Conservation (phyloP, 2,113 vertebrate species). For the Corynorhinus townsendii region DNA sequence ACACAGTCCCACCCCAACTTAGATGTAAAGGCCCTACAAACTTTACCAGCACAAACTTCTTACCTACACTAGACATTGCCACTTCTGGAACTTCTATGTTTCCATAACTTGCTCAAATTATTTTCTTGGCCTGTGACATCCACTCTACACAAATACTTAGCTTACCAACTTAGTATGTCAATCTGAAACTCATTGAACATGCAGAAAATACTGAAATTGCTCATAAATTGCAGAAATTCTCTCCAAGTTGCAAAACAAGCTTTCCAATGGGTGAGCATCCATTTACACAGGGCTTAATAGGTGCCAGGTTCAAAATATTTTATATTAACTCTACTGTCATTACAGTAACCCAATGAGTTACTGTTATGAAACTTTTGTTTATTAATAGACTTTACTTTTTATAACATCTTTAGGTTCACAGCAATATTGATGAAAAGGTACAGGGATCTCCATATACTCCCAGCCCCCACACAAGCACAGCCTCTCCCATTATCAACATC, state of each 20-base stretch:
- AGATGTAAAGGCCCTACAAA: neutral
- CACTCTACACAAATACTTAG: neutral
- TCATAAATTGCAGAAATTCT: neutral
- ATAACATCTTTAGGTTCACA: neutral
- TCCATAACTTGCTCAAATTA: neutral
- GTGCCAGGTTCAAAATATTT: neutral
- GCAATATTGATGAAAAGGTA: neutral
- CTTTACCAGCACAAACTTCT: too few species aligned
- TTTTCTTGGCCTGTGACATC: neutral
- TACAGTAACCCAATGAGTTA: neutral
- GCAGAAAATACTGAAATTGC: neutral
- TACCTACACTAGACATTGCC: neutral
- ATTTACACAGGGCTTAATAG: neutral
- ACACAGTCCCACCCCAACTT: neutral
- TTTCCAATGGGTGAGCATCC: neutral
- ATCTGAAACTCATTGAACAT: neutral
- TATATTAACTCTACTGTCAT: neutral
- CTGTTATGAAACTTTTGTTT: neutral
- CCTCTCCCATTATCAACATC: neutral
- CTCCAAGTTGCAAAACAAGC: neutral
- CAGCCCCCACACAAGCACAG: accelerated
- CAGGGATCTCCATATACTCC: neutral
- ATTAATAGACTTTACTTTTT: neutral
- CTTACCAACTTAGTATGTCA: neutral
- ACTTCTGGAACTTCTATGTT: neutral